Evolutionary conservation across 1,140 invertebrate species (phyloP).

Genomic region (Protaetia brevitarsis): DNA sequence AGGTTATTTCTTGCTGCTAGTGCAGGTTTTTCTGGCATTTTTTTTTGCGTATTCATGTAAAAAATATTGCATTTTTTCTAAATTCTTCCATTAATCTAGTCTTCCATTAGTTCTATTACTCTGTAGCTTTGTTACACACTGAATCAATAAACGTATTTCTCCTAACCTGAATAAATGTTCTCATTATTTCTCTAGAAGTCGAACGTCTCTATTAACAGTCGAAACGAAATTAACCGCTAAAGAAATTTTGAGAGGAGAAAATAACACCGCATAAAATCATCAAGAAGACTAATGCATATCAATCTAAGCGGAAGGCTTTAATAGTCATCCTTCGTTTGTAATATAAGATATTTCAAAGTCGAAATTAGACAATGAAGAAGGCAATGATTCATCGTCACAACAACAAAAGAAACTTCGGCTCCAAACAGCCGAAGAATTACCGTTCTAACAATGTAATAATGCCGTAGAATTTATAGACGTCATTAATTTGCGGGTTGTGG

Average conservation of each 20-base stretch:
- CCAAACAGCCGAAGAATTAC: conserved; percentile 21
- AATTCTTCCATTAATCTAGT: too few species aligned
- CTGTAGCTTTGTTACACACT: too few species aligned
- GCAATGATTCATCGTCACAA: conserved; percentile 23
- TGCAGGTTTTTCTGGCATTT: too few species aligned
- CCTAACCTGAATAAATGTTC: neutral
- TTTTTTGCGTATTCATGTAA: too few species aligned
- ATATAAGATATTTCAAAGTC: conserved; percentile 25
- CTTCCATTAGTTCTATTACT: too few species aligned
- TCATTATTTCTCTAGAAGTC: neutral
- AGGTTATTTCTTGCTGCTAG: too few species aligned
- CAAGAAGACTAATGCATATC: neutral
- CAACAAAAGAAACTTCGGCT: conserved; percentile 20
- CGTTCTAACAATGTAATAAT: conserved; percentile 28
- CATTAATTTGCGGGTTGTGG: conserved; percentile 23
- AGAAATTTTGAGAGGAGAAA: neutral
- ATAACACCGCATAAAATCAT: neutral
- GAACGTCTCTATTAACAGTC: neutral
- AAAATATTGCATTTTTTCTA: too few species aligned
- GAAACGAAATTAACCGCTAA: neutral
- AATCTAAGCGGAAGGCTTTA: conserved; percentile 2
- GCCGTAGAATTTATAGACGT: conserved; percentile 24
- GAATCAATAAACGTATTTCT: too few species aligned
- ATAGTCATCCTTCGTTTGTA: conserved; percentile 10
- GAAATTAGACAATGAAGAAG: conserved; percentile 24